Evolutionary conservation across 2,797 vertebrate species (phyloP), one percentile per base, ranked within the genome.

Genomic region (Lagorchestes hirsutus): DNA sequence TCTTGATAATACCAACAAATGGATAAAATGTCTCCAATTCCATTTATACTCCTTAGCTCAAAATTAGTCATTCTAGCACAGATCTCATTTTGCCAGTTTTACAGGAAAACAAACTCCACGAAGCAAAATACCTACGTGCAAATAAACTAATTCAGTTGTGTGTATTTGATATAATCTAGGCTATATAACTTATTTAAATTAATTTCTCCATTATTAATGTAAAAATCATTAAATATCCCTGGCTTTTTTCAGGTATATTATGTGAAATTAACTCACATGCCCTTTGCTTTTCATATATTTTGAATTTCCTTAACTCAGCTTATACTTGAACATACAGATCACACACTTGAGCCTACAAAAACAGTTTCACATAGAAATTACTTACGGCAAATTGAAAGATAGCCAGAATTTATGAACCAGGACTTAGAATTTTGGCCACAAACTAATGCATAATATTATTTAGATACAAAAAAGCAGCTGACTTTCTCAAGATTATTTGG

Each of bases 71-170:
- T 31, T 96, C 97, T 93, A 90, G 56, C 93, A 93, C 34, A 92
- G 94, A 90, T 54, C 62, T 90, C 34, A 93, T 59, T 90, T 97
- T 90, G 92, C 58, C 31, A 59, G 57, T 92, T 96, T 50, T 94
- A 46, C 98, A 98, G 95, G 55, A 24, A 91, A 56, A 94, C 55
- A 95, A 90, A 56, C 95, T 87, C 55, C 97, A 3, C 56, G 31
- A 92, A 55, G 93, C 8, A 91, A 91, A 54, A 52, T 58, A 97
- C 31, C 1, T 96, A 94, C 91, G 55, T 87, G 1, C 90, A 92
- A 98, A 91, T 50, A 0, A 97, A 95, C 1, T 14, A 95, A 97
- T 91, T 95, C 8, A 74, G 11, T 92, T 97, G 55, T 9, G 14
- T 40, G n/a, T 90, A 40, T 29, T 12, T 34, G n/a, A 93, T 62